phyloP scores from a whole-genome alignment of 2,797 vertebrate species.

The Erithacus rubecula region DNA sequence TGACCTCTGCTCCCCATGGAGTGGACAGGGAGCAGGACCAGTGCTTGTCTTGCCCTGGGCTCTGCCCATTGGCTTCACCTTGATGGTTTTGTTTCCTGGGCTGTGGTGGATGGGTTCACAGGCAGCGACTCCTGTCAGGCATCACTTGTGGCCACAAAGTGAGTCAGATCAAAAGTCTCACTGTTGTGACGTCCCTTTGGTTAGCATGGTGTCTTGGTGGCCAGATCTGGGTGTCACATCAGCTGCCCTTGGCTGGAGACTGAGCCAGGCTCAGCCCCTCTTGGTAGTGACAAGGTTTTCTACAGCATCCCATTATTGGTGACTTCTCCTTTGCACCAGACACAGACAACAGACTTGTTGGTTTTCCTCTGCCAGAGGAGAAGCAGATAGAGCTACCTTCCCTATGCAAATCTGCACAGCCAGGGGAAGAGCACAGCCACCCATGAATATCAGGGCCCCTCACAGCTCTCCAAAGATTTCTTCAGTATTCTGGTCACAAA shows the following conservation, averaged over 20 bases:
- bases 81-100: not conserved
- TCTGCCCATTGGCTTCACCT: not conserved
- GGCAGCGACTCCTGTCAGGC: not conserved
- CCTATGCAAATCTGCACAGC: not conserved
- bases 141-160: not conserved
- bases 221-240: fast-evolving
- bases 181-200: not conserved
- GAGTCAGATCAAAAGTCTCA: not conserved
- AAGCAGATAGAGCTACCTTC: not conserved
- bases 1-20: fast-evolving
- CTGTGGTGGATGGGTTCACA: not conserved
- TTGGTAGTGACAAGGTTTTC: not conserved
- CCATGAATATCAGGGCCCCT: not conserved
- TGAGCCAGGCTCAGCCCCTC: not conserved
- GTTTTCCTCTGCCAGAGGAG: not conserved
- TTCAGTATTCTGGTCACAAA: not conserved
- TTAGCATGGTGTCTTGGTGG: fast-evolving
- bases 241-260: not conserved
- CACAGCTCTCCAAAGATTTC: not conserved
- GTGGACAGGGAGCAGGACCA: not conserved
- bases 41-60: not conserved
- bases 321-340: not conserved
- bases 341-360: not conserved
- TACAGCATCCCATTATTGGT: not conserved
- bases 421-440: not conserved